Percentiles rank a stretch among this genome's conserved stretches.
phyloP scores from a whole-genome alignment of 2,888 invertebrate genomes.

The Cheilosia grossa region DNA sequence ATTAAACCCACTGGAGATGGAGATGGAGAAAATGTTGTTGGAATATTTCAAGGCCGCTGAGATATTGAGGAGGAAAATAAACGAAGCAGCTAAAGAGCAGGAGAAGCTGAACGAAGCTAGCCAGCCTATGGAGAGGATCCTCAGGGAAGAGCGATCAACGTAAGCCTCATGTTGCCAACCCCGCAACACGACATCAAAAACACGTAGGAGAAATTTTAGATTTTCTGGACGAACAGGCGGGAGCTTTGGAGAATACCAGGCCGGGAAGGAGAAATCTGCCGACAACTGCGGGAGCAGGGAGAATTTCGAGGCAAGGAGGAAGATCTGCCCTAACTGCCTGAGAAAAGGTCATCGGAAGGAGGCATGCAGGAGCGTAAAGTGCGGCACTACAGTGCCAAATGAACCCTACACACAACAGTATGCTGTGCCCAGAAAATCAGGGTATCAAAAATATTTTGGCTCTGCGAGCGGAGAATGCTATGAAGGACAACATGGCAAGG shows the following conservation, averaged over 20 bases:
- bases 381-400: background rate
- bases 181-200: background rate
- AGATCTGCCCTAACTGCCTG: background rate
- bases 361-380: background rate
- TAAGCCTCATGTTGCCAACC: background rate
- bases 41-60: background rate
- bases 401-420: background rate
- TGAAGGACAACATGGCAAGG: background rate
- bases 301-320: background rate
- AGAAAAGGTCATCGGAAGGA: background rate
- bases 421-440: background rate
- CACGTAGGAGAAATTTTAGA: too few relatives aligned
- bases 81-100: background rate
- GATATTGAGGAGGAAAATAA: background rate
- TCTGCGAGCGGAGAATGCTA: background rate
- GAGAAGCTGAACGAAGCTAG: background rate
- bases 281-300: too few relatives aligned
- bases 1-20: background rate
- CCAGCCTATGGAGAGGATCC: background rate
- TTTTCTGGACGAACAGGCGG: too few relatives aligned
- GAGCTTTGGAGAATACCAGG: too few relatives aligned
- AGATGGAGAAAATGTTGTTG: background rate
- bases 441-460: background rate
- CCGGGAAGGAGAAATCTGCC: too few relatives aligned
- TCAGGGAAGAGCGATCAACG: background rate